These are phyloP conservation scores for Antennarius striatus DNA, from an alignment of 2,113 vertebrate species.

Conservation along the genomic window DNA sequence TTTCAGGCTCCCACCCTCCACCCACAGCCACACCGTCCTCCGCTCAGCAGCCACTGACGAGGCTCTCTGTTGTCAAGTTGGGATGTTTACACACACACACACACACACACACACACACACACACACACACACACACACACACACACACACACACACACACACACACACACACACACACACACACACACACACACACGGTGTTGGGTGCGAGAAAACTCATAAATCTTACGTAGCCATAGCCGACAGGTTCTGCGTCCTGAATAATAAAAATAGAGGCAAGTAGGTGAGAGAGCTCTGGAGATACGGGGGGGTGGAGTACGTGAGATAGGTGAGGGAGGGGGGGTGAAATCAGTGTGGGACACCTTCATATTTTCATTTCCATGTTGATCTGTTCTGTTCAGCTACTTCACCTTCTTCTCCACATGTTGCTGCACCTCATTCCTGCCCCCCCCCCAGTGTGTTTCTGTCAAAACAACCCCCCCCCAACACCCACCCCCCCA, in stretches of 20 bases:
- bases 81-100: constrained; percentile 71
- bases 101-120: constrained; percentile 37
- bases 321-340: constrained; percentile 29
- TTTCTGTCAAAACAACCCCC: constrained; percentile 12
- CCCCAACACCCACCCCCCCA: too few species aligned
- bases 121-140: constrained; percentile 28
- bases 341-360: constrained; percentile 39
- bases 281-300: constrained; percentile 29
- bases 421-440: constrained; percentile 53
- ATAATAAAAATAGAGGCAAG: constrained; percentile 77
- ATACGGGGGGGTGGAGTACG: not conserved
- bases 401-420: constrained; percentile 33
- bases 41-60: constrained; percentile 76
- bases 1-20: constrained; percentile 84
- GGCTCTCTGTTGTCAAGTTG: constrained; percentile 81
- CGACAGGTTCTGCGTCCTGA: constrained; percentile 81
- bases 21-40: constrained; percentile 82
- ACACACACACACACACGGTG: constrained; percentile 29
- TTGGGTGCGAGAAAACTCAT: constrained; percentile 76
- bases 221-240: constrained; percentile 86
- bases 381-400: constrained; percentile 37
- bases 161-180: constrained; percentile 4
- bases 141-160: constrained; percentile 8
- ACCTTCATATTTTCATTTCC: constrained; percentile 59
- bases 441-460: constrained; percentile 14